Conservation (phyloP, 2,113 vertebrate species). For the Alligator sinensis region DNA sequence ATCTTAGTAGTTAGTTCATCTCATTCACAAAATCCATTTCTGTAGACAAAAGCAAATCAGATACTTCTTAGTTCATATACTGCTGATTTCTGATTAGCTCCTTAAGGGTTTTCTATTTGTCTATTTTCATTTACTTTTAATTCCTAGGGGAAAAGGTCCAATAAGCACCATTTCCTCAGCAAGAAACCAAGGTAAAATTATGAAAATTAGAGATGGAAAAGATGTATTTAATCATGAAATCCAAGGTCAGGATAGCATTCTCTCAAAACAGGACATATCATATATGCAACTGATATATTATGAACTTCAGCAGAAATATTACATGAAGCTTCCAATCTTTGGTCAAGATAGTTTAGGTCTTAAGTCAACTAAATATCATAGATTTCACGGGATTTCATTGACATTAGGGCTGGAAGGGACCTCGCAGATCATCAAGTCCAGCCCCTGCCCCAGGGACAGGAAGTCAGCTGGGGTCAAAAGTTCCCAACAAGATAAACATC, state of each 20-base stretch:
- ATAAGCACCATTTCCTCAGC: not conserved
- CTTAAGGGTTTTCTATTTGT: not conserved
- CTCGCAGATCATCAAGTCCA: too few species aligned
- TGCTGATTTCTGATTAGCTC: not conserved
- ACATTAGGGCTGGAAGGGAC: too few species aligned
- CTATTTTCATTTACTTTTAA: not conserved
- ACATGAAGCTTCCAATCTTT: not conserved
- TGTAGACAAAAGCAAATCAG: not conserved
- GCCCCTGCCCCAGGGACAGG: too few species aligned
- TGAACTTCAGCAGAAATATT: not conserved
- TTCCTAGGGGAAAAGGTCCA: not conserved
- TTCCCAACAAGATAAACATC: too few species aligned
- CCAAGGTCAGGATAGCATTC: not conserved
- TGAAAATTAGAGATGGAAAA: not conserved
- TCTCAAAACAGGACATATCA: not conserved
- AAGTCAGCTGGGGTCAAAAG: too few species aligned
- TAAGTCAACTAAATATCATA: too few species aligned
- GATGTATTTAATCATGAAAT: not conserved
- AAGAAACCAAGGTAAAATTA: accelerated
- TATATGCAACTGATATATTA: not conserved
- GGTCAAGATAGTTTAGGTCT: not conserved
- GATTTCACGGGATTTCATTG: too few species aligned
- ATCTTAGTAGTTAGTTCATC: not conserved
- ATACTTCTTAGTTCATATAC: not conserved
- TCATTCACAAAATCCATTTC: not conserved